Evolutionary conservation across 2,797 vertebrate genomes (phyloP).

Genomic region (Linurgus olivaceus): DNA sequence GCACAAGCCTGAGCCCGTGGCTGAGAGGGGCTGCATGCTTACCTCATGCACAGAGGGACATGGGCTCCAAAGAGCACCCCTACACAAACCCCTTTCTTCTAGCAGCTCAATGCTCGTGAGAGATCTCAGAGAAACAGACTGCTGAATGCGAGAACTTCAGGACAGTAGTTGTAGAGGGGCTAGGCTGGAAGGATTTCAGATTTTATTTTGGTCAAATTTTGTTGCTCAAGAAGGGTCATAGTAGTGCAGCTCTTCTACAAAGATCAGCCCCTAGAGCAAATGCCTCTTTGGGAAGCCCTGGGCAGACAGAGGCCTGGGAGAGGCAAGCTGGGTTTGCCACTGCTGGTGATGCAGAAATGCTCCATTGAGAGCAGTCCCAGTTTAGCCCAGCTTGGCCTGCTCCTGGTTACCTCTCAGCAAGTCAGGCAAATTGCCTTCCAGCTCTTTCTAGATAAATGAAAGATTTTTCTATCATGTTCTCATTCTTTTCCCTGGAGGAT

Average conservation of each 20-base stretch:
- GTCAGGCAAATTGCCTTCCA: background rate
- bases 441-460: background rate
- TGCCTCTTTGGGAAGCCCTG: background rate
- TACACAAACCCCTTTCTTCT: background rate
- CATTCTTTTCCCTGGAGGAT: background rate
- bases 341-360: background rate
- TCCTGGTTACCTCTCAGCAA: background rate
- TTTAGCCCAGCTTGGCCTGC: background rate
- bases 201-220: background rate
- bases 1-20: fast-evolving
- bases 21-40: background rate
- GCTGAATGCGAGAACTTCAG: background rate
- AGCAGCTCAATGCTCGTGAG: background rate
- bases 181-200: background rate
- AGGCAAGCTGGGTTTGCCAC: background rate
- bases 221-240: background rate
- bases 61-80: background rate
- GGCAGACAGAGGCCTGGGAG: background rate
- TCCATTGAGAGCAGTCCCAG: background rate
- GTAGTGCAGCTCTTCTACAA: background rate
- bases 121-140: background rate
- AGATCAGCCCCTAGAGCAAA: background rate
- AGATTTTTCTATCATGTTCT: background rate
- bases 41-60: background rate
- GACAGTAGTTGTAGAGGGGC: background rate